phyloP scores from a whole-genome alignment of 2,113 vertebrate species.

The Reinhardtius hippoglossoides region DNA sequence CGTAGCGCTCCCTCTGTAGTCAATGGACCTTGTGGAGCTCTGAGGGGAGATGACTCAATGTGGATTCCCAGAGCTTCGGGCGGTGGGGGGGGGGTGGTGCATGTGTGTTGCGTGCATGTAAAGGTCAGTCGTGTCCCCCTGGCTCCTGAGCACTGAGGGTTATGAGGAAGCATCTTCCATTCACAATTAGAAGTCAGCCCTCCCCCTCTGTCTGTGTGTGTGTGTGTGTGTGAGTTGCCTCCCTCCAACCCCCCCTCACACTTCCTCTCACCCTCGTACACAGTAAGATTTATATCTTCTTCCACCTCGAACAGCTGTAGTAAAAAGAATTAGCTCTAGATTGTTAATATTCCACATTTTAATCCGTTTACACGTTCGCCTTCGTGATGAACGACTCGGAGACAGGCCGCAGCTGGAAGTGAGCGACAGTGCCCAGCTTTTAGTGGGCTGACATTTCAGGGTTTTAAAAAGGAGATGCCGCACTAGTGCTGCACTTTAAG shows the following conservation, averaged over 20 bases:
- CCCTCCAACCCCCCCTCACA: background rate
- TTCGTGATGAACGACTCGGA: conserved; percentile 1
- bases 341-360: conserved; percentile 13
- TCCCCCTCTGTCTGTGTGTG: background rate
- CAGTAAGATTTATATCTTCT: conserved; percentile 15
- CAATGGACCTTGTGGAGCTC: conserved; percentile 40
- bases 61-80: conserved; percentile 36
- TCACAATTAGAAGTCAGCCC: conserved; percentile 36
- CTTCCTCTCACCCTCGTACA: background rate
- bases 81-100: background rate
- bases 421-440: background rate
- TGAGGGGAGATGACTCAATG: conserved; percentile 52
- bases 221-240: background rate
- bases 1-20: conserved; percentile 41
- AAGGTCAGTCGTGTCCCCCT: conserved; percentile 49
- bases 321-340: conserved; percentile 24
- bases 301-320: conserved; percentile 19
- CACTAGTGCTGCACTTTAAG: conserved; percentile 11
- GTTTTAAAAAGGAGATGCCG: conserved; percentile 3
- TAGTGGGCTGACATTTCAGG: conserved; percentile 27
- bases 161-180: conserved; percentile 55
- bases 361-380: conserved; percentile 19
- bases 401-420: conserved; percentile 1
- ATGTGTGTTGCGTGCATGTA: conserved; percentile 1
- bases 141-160: conserved; percentile 38